Base-by-base conservation (phyloP, 2,888 invertebrate species). In the Eucera pruinosa region DNA sequence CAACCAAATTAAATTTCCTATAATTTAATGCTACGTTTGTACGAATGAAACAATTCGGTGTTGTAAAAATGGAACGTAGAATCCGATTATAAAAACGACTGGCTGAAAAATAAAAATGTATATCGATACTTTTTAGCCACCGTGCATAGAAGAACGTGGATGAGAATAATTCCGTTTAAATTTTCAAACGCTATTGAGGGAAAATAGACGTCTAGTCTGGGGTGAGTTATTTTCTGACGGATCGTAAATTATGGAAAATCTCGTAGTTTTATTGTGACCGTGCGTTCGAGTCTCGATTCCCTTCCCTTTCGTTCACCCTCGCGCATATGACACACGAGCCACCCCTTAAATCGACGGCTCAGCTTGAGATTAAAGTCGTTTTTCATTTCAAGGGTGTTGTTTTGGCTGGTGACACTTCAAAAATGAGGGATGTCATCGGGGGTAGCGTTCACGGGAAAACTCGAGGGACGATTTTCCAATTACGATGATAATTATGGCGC, bases 361-460 rank as follows among this genome's bases (percentile, higher is more conserved):
- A 47, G 73, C 71, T 73, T 68, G 76, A 85, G 86, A 84, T 85
- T 85, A 84, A 85, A 84, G 74, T 75, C 81, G 68, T 85, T 83
- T 85, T 75, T 84, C 86, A 84, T 84, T 68, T 79, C 60, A 57
- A 30, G 76, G 48, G 55, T 58, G 76, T 64, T 78, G 73, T 80
- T 83, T 79, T 65, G 73, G 62, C 48, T 41, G 74, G 52, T 82
- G 85, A 76, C 80, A 76, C 61, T 48, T 58, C 78, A 83, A 58
- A 83, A 80, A 82, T 70, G 74, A 48, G 47, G 45, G 41, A 62
- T 41, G 64, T 73, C 69, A 30, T 57, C 65, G 33, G 9, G 39
- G 11, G 47, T 1, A 20, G 33, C 30, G 30, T n/a, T 11, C 18
- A n/a, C n/a, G 20, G 57, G 48, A 60, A 65, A 75, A 43, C 23